Evolutionary conservation across 2,888 invertebrate genomes (phyloP).

Genomic region (Camponotus fellah): DNA sequence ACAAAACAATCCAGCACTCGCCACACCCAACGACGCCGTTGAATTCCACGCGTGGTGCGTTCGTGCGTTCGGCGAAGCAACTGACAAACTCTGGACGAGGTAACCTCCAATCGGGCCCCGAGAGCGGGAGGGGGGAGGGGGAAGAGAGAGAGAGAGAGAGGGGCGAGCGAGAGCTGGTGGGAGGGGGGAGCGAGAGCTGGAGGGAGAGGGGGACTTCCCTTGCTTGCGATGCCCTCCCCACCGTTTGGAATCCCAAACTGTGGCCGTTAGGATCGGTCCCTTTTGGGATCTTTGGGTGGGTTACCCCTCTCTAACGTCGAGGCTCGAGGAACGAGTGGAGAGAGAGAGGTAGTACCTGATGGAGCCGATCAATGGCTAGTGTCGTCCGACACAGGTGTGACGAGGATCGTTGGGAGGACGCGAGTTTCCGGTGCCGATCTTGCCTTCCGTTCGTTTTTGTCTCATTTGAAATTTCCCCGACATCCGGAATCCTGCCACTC

Average conservation of each 20-base stretch:
- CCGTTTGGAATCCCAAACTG: not conserved
- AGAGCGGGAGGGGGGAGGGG: not conserved
- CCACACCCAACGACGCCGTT: constrained; percentile 47
- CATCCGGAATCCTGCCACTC: not conserved
- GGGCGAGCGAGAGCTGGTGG: too few relatives aligned
- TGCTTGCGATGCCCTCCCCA: constrained; percentile 7
- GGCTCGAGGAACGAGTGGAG: not conserved
- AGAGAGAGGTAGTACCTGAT: not conserved
- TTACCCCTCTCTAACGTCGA: not conserved
- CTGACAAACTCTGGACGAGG: constrained; percentile 54
- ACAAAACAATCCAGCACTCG: constrained; percentile 9
- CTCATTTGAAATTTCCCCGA: not conserved
- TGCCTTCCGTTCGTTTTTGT: not conserved
- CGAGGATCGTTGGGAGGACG: not conserved
- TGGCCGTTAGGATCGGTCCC: constrained; percentile 35
- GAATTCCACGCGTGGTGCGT: constrained; percentile 40
- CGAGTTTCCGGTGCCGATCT: too few relatives aligned
- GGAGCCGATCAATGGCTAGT: not conserved
- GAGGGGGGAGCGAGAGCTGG: not conserved
- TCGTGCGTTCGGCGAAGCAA: constrained; percentile 45
- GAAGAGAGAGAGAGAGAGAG: too few relatives aligned
- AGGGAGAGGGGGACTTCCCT: not conserved
- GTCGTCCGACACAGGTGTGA: not conserved
- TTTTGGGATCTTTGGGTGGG: not conserved
- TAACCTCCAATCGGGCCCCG: constrained; percentile 26